Percentiles rank a stretch among this genome's conserved stretches.
These are phyloP conservation scores for Styela clava DNA, from an alignment of 23 tunicate genomes.

Conservation along the genomic window DNA sequence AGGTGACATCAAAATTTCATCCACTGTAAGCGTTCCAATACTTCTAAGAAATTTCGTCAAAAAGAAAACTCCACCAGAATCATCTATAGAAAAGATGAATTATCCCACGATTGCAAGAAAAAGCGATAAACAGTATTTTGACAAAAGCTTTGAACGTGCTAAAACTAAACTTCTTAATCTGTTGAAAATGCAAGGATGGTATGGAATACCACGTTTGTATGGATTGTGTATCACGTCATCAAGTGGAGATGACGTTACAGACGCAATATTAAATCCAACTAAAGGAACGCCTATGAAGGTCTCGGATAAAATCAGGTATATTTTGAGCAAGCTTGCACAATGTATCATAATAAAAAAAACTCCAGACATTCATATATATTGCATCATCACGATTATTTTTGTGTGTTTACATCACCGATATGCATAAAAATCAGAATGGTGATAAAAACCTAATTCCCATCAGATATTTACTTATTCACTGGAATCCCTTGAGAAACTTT, in stretches of 20 bases:
- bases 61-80: background rate
- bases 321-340: background rate
- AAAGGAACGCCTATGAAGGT: background rate
- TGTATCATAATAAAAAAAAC: no score
- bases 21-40: background rate
- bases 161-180: slow-evolving; percentile 20
- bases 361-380: no score
- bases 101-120: slow-evolving; percentile 3
- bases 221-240: slow-evolving; percentile 46
- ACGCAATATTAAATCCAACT: background rate
- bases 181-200: slow-evolving; percentile 51
- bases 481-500: no score
- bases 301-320: background rate
- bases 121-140: slow-evolving; percentile 5
- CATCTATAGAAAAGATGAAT: background rate
- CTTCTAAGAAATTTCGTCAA: background rate
- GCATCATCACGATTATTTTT: no score
- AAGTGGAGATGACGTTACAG: slow-evolving; percentile 27
- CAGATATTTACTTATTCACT: no score
- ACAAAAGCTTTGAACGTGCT: slow-evolving; percentile 15
- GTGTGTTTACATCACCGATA: no score
- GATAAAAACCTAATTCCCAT: no score
- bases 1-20: background rate
- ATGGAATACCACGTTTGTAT: slow-evolving; percentile 60
- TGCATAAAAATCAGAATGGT: no score